Conservation (phyloP, 1,140 invertebrate species). For the Scaptomyza pallida region DNA sequence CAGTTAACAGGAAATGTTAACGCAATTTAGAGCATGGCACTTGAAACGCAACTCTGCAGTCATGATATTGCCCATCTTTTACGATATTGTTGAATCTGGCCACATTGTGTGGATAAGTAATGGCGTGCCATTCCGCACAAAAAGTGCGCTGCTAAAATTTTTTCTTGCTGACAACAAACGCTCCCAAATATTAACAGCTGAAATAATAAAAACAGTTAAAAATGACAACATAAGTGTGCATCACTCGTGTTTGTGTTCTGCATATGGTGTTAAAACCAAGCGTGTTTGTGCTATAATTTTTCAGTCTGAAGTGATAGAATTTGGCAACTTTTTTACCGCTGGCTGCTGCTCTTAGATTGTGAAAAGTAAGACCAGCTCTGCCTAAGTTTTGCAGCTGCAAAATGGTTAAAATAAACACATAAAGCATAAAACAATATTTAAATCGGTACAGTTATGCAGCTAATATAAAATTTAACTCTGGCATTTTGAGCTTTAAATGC, state of each 20-base stretch:
- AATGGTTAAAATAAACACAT: constrained; percentile 11
- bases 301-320: constrained; percentile 32
- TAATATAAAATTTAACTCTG: neutral
- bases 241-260: constrained; percentile 14
- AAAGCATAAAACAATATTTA: constrained; percentile 17
- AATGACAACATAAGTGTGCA: constrained; percentile 46
- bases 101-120: constrained; percentile 40
- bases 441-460: constrained; percentile 1
- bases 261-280: constrained; percentile 18
- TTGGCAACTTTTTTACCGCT: constrained; percentile 51
- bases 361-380: constrained; percentile 53
- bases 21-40: neutral
- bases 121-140: constrained; percentile 74
- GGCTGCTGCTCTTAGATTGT: constrained; percentile 36
- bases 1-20: neutral
- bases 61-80: constrained; percentile 8
- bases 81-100: constrained; percentile 16
- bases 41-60: constrained; percentile 13
- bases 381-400: constrained; percentile 46
- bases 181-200: constrained; percentile 10
- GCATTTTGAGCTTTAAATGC: constrained; percentile 6
- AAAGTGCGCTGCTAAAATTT: constrained; percentile 56
- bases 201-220: constrained; percentile 27
- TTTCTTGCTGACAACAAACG: constrained; percentile 57
- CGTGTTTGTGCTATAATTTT: constrained; percentile 17